A percentile compares a stretch with the other conserved stretches of the same genome.
These are phyloP conservation scores for Mimumesa dahlbomi DNA, from an alignment of 2,888 invertebrate genomes.

Conservation along the genomic window DNA sequence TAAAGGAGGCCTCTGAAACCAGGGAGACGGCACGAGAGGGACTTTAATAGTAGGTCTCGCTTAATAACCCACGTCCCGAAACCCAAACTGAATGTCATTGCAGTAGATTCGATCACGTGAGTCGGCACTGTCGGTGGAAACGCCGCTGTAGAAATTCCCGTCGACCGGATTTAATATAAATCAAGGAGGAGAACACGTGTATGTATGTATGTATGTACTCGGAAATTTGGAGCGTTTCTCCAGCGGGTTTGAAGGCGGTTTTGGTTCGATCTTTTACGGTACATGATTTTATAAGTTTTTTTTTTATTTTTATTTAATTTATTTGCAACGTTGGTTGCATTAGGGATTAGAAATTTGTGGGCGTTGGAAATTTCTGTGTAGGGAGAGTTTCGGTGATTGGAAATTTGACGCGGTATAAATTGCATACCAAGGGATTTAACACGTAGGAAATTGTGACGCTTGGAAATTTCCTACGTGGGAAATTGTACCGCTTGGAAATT, in stretches of 20 bases:
- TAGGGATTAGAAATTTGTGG: too few species aligned
- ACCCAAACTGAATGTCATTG: constrained; percentile 78
- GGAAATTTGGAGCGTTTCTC: too few species aligned
- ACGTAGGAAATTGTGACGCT: background rate
- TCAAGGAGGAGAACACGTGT: background rate
- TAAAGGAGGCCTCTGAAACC: constrained; percentile 28
- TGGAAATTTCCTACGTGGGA: background rate
- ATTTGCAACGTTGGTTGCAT: too few species aligned
- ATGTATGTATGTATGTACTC: too few species aligned
- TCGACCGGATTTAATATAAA: background rate
- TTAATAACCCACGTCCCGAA: constrained; percentile 74
- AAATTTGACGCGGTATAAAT: too few species aligned
- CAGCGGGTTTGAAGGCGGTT: too few species aligned
- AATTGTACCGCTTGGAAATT: background rate
- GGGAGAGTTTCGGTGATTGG: too few species aligned
- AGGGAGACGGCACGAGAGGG: constrained; percentile 55
- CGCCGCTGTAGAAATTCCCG: constrained; percentile 14
- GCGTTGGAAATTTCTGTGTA: too few species aligned
- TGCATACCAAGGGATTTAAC: too few species aligned
- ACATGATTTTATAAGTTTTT: too few species aligned
- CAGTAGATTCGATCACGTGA: constrained; percentile 76
- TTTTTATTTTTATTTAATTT: too few species aligned
- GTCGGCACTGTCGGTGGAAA: constrained; percentile 61
- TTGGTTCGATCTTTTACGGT: too few species aligned
- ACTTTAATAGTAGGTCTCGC: constrained; percentile 77